Percentiles rank a stretch among this genome's conserved stretches.
These are phyloP conservation scores for Nemapogon koenigi DNA, from an alignment of 2,888 invertebrate genomes.

Conservation along the genomic window DNA sequence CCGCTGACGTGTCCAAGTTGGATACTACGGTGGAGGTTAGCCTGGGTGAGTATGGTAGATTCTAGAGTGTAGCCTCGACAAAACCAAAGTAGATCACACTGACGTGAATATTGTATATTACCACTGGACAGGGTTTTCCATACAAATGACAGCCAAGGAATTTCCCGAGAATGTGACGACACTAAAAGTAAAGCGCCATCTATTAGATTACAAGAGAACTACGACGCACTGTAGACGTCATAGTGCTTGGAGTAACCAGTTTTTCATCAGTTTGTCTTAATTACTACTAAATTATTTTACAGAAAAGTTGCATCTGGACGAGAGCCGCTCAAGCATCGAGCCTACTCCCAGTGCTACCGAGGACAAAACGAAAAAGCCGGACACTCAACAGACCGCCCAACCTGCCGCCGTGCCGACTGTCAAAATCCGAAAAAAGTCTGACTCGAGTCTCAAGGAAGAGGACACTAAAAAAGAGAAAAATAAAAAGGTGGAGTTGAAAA, in stretches of 20 bases:
- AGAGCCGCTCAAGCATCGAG: conserved; percentile 43
- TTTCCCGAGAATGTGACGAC: too few relatives aligned
- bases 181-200: too few relatives aligned
- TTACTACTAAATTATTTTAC: conserved; percentile 8
- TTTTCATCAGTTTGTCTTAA: too few relatives aligned
- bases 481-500: conserved; percentile 32
- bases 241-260: too few relatives aligned
- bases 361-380: conserved; percentile 29
- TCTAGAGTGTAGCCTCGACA: too few relatives aligned
- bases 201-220: too few relatives aligned
- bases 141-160: too few relatives aligned
- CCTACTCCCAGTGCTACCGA: conserved; percentile 26
- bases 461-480: conserved; percentile 29
- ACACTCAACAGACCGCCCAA: conserved; percentile 21
- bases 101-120: too few relatives aligned
- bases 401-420: conserved; percentile 24
- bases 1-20: conserved; percentile 31
- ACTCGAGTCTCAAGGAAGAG: conserved; percentile 50
- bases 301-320: conserved; percentile 26
- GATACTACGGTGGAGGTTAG: conserved; percentile 26
- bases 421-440: conserved; percentile 46
- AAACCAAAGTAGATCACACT: not conserved
- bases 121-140: too few relatives aligned
- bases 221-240: too few relatives aligned
- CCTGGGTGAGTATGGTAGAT: conserved; percentile 31